phyloP scores from a whole-genome alignment of 2,797 vertebrate genomes.

The Thamnophis elegans region DNA sequence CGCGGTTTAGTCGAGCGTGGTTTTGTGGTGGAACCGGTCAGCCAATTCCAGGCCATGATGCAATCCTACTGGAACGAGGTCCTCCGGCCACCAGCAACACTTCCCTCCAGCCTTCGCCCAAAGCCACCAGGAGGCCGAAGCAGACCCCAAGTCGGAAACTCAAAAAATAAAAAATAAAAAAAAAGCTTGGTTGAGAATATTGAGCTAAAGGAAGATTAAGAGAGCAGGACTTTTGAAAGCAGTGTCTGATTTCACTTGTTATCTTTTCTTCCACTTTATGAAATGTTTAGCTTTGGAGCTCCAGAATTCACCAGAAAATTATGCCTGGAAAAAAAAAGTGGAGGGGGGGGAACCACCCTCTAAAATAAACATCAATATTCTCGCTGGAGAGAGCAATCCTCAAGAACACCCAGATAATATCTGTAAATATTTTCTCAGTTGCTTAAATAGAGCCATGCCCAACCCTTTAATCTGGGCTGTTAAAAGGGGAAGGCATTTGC shows the following conservation, averaged over 20 bases:
- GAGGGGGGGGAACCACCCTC: too few species aligned
- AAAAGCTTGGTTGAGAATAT: background rate
- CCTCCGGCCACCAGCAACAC: too few species aligned
- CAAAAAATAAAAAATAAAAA: too few species aligned
- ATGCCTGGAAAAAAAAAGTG: background rate
- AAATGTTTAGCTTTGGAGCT: background rate
- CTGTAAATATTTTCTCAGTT: background rate
- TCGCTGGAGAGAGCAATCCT: background rate
- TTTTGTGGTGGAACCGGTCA: too few species aligned
- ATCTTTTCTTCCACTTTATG: background rate
- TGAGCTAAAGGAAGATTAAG: background rate
- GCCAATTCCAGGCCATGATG: too few species aligned
- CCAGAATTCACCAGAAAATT: background rate
- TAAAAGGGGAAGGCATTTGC: background rate
- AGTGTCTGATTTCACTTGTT: background rate
- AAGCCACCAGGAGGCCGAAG: too few species aligned
- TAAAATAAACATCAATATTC: background rate
- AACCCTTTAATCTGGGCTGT: background rate
- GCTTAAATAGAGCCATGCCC: background rate
- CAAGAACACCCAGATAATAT: background rate
- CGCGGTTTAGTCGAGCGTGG: too few species aligned
- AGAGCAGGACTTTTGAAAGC: background rate
- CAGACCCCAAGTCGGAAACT: too few species aligned
- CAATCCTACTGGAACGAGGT: too few species aligned
- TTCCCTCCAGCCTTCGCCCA: too few species aligned